Conservation (phyloP, 2,113 vertebrate genomes). For the Cyanoderma ruficeps region DNA sequence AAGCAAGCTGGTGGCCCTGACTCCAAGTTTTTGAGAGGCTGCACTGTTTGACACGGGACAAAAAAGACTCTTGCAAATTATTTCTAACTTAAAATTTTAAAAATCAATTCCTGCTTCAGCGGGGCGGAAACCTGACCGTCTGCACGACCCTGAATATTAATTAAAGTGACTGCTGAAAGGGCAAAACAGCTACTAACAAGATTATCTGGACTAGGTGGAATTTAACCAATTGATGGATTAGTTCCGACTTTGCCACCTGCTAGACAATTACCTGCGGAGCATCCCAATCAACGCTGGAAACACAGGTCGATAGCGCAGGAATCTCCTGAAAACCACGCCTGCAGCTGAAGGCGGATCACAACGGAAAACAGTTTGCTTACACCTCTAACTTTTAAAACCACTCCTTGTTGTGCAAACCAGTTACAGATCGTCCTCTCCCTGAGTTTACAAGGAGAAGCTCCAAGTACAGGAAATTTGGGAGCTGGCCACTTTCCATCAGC, state of each 20-base stretch:
- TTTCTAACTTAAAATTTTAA: background rate
- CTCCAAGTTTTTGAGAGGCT: background rate
- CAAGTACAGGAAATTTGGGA: background rate
- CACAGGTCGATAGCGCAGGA: background rate
- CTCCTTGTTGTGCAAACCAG: background rate
- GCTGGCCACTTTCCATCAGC: background rate
- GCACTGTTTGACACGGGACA: background rate
- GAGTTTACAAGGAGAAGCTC: background rate
- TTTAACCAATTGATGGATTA: slow-evolving; percentile 66
- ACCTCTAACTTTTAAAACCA: background rate
- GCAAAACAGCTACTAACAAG: slow-evolving; percentile 53
- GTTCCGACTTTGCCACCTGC: slow-evolving; percentile 55
- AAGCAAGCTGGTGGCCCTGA: background rate
- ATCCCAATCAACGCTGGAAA: slow-evolving; percentile 15
- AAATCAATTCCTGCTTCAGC: background rate
- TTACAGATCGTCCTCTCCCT: background rate
- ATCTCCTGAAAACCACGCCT: background rate
- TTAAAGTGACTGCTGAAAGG: slow-evolving; percentile 60
- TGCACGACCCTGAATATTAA: slow-evolving; percentile 36
- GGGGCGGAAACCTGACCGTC: background rate
- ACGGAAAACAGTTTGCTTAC: background rate
- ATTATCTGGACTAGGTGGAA: slow-evolving; percentile 55
- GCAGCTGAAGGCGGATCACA: background rate
- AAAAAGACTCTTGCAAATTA: background rate
- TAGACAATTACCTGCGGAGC: slow-evolving; percentile 60